phyloP scores from a whole-genome alignment of 2,113 vertebrate species.

The Poicephalus meyeri region DNA sequence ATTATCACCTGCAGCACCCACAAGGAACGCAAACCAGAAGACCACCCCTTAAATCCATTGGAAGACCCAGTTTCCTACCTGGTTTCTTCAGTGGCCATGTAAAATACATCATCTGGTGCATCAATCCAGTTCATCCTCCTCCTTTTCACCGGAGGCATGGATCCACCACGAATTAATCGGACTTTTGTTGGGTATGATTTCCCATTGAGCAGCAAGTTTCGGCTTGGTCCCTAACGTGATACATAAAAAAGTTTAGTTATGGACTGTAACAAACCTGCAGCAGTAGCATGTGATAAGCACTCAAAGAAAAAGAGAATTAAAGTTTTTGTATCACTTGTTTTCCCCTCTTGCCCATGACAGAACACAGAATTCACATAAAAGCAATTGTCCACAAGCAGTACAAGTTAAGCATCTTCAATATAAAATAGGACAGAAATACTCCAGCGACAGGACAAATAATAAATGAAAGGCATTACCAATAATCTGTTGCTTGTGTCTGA shows the following conservation, averaged over 20 bases:
- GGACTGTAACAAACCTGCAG: not conserved
- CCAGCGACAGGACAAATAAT: constrained; percentile 26
- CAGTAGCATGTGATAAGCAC: not conserved
- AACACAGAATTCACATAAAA: constrained; percentile 42
- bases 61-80: constrained; percentile 62
- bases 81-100: constrained; percentile 83
- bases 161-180: constrained; percentile 83
- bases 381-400: constrained; percentile 24
- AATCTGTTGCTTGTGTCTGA: not conserved
- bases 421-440: constrained; percentile 21
- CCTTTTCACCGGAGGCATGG: constrained; percentile 86
- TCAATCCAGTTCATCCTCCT: constrained; percentile 95
- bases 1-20: not conserved
- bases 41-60: not conserved
- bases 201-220: constrained; percentile 91
- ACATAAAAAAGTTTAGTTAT: constrained; percentile 20
- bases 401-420: not conserved
- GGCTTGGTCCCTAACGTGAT: constrained; percentile 86
- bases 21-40: not conserved
- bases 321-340: not conserved
- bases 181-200: constrained; percentile 94
- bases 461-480: not conserved
- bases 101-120: constrained; percentile 77
- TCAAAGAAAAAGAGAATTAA: not conserved
- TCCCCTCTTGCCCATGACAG: not conserved